Percentiles rank a stretch among this genome's conserved stretches.
Conservation (phyloP, 1,140 invertebrate species). For the Euura saliciscinereae region DNA sequence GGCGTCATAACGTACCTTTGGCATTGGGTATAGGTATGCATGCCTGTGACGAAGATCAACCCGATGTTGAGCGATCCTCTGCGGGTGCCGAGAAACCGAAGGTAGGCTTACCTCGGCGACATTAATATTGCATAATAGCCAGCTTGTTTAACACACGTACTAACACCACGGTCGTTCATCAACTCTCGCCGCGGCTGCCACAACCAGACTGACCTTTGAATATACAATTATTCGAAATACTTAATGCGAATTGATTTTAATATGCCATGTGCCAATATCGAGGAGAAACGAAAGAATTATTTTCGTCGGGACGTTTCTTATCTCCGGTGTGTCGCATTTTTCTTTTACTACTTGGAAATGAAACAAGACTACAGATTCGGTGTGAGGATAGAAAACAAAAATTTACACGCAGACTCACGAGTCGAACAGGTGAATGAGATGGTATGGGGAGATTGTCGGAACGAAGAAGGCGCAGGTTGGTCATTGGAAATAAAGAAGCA, state of each 20-base stretch:
- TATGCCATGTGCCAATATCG: no score
- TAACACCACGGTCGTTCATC: not conserved
- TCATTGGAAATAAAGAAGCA: constrained; percentile 1
- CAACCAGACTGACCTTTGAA: not conserved
- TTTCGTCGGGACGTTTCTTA: no score
- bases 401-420: not conserved
- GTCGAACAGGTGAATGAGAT: not conserved
- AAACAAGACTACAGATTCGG: not conserved
- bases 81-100: no score
- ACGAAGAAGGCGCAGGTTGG: not conserved
- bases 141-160: not conserved
- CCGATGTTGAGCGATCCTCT: not conserved
- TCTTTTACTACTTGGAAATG: no score
- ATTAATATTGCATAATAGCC: not conserved
- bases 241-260: no score
- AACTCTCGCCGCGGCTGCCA: not conserved
- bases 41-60: not conserved
- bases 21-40: not conserved
- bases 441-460: not conserved
- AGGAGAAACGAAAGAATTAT: no score
- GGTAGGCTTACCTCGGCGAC: not conserved
- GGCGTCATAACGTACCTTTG: not conserved
- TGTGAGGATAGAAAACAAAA: not conserved
- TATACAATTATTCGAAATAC: constrained; percentile 5
- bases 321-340: no score